A percentile compares a stretch with the other conserved stretches of the same genome.
Conservation (phyloP, 2,888 invertebrate species). For the Margaritifera margaritifera region DNA sequence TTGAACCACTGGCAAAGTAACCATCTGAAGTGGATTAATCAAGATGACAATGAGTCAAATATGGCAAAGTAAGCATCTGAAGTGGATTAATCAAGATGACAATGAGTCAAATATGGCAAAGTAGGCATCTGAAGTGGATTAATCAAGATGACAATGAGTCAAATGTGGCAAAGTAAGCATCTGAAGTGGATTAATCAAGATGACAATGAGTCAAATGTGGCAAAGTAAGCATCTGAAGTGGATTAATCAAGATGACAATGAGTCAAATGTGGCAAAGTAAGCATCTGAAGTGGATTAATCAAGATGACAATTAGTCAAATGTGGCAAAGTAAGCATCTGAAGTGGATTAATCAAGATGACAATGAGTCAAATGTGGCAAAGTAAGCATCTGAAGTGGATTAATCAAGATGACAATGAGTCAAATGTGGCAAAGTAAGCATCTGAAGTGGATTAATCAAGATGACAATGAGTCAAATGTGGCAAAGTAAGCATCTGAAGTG, state of each 20-base stretch:
- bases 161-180: neutral
- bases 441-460: neutral
- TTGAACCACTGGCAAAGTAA: slow-evolving; percentile 65
- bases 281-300: slow-evolving; percentile 30
- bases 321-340: neutral
- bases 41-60: neutral
- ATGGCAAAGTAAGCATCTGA: neutral
- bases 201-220: neutral
- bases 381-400: neutral
- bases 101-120: neutral
- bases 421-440: neutral
- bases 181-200: too few relatives aligned
- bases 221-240: neutral
- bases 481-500: neutral
- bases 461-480: neutral
- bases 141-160: slow-evolving; percentile 1
- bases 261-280: slow-evolving; percentile 41
- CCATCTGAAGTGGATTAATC: slow-evolving; percentile 39
- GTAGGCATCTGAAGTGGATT: neutral
- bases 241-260: too few relatives aligned
- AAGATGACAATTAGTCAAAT: neutral
- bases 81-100: neutral
- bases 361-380: neutral
- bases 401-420: neutral
- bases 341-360: neutral